Base-by-base conservation (phyloP, 2,113 vertebrate genomes). In the Anthoscopus minutus region DNA sequence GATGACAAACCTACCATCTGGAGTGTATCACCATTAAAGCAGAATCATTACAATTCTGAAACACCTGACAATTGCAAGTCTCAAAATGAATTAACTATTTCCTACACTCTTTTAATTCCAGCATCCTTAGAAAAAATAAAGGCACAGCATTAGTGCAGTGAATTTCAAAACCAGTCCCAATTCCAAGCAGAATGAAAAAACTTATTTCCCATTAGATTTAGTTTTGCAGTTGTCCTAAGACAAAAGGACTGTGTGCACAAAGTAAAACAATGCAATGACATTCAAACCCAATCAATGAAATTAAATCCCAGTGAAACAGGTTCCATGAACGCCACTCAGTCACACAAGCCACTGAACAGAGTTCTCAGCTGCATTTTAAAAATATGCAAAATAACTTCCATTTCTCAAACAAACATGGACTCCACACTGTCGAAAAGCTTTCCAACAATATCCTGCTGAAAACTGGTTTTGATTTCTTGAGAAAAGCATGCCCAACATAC, bases 401-500 rank as follows among this genome's bases (percentile, higher is more conserved):
- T 17, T 54, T 61, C 37, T 50, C 33, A 31, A 56, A 33, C 2
- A 14, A 60, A n/a, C 45, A 38, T 15, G 2, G 27, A 56, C 18
- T 38, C 28, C 50, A 47, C 10, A 11, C 20, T 15, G 7, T 6
- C 33, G 24, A 44, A n/a, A 37, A 27, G 5, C 12, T 58, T 92
- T 42, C 44, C 35, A 72, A 45, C 37, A 21, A 0, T 0, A 44
- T 18, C 33, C 16, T 21, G 22, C 27, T 40, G 9, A 65, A 40
- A 64, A 37, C 0, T 0, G 4, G 7, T 33, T 71, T 22, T 22
- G 1, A 7, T 28, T 64, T 60, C 38, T 81, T 66, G 15, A 31
- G 23, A 25, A 69, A 58, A 21, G 57, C 31, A 37, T 1, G 0
- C 31, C 35, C 72, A 45, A 85, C 89, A 70, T 98, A 99, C 99